Base-by-base conservation (phyloP, 2,797 vertebrate genomes). In the Acanthurus tractus region DNA sequence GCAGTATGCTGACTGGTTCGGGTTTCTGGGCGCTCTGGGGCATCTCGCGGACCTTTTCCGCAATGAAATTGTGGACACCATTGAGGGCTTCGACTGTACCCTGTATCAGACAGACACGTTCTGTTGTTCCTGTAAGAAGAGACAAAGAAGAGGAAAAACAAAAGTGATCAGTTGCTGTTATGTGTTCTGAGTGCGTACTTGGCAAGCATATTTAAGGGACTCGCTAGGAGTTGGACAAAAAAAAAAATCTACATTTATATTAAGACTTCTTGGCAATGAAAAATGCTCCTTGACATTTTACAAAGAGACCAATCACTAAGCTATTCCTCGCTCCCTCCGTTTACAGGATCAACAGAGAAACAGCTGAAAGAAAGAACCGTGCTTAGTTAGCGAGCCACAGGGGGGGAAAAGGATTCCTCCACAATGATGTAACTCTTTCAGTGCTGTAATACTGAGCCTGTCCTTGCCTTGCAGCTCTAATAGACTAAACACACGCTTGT, bases 41-140 rank as follows among this genome's bases (percentile, higher is more conserved):
- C 98, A 99, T 99, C 96, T 99, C 98, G 8, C 98, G 96, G 84
- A 99, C 99, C 93, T 99, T 99, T 94, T 99, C 98, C 38, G 98
- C 98, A 71, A 99, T 99, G 93, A 99, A 99, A 94, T 97, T 98
- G 95, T 99, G 98, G 88, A 99, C 98, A 53, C 97, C 97, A 92
- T 99, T 99, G 86, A 99, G 95, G 65, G 98, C 97, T 95, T 99
- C 98, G 42, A 98, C 97, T 64, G 98, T 99, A 94, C 98, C 98
- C 95, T 99, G 98, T 96, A 99, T 99, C 95, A 99, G 96, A 95
- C 98, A 99, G 87, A 99, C 98, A 29, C 98, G 95, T 86, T 99
- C 98, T 90, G 98, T 99, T 90, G 98, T 99, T 96, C 98, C 97
- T 99, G 86, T 61, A 59, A 74, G 11, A 54, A 81, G 22, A 87